Percentiles rank a stretch among this genome's conserved stretches.
Evolutionary conservation across 2,797 vertebrate genomes (phyloP).

Genomic region (Hyperoplus lanceolatus): DNA sequence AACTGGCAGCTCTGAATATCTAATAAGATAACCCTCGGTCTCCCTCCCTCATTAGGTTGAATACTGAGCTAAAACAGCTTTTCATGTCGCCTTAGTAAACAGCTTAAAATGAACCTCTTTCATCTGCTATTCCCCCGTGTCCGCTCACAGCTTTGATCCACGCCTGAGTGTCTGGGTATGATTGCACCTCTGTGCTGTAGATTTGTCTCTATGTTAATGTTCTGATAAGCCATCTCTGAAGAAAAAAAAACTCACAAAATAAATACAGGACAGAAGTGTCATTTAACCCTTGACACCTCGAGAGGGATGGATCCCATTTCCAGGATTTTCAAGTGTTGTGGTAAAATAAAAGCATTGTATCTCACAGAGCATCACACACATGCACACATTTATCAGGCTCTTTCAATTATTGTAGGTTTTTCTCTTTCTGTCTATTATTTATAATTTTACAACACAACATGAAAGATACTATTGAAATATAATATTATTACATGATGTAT

Average conservation of each 20-base stretch:
- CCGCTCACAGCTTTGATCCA: conserved; percentile 88
- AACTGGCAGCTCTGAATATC: conserved; percentile 84
- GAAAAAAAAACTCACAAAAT: conserved; percentile 33
- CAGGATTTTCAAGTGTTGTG: neutral
- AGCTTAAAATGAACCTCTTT: conserved; percentile 89
- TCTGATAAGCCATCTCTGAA: conserved; percentile 72
- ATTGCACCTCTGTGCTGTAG: conserved; percentile 85
- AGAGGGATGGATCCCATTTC: neutral
- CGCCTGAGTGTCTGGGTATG: conserved; percentile 81
- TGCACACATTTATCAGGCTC: neutral
- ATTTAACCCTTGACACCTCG: conserved; percentile 47
- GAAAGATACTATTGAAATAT: neutral
- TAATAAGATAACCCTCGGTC: conserved; percentile 84
- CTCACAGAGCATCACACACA: neutral
- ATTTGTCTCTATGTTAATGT: conserved; percentile 85
- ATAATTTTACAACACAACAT: neutral
- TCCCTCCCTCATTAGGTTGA: conserved; percentile 88
- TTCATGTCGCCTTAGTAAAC: conserved; percentile 90
- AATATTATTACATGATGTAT: neutral
- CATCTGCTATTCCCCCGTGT: conserved; percentile 86
- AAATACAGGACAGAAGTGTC: conserved; percentile 28
- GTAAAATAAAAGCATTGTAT: neutral
- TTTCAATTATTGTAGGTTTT: neutral
- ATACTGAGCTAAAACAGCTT: conserved; percentile 88
- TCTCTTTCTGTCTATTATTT: neutral